Percentiles rank a stretch among this genome's conserved stretches.
Evolutionary conservation across 2,888 invertebrate species (phyloP).

Genomic region (Parnassius apollo): DNA sequence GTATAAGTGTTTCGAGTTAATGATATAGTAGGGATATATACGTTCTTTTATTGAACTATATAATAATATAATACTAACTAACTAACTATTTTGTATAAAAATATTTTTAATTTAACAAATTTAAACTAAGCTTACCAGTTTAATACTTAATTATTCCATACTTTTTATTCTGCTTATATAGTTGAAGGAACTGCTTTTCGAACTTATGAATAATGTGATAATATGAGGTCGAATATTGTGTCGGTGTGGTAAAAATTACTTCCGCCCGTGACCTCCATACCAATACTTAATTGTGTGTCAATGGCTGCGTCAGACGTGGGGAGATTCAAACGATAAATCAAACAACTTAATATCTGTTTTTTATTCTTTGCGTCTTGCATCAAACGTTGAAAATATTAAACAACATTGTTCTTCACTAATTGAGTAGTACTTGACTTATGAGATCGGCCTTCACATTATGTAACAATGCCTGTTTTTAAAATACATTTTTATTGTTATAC

Average conservation of each 20-base stretch:
- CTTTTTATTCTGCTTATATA: neutral
- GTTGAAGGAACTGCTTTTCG: neutral
- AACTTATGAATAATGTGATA: slow-evolving; percentile 6
- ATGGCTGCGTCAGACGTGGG: slow-evolving; percentile 26
- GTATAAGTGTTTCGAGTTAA: too few species aligned
- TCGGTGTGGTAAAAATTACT: slow-evolving; percentile 29
- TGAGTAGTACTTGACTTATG: slow-evolving; percentile 20
- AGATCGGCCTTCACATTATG: slow-evolving; percentile 14
- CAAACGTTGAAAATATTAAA: slow-evolving; percentile 7
- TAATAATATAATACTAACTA: too few species aligned
- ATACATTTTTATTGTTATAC: slow-evolving; percentile 1
- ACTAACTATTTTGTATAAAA: too few species aligned
- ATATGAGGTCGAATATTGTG: slow-evolving; percentile 13
- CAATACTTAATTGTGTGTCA: slow-evolving; percentile 33
- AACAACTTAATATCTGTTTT: slow-evolving; percentile 8
- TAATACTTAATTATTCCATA: too few species aligned
- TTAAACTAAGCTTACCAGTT: too few species aligned
- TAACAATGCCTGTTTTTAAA: slow-evolving; percentile 15
- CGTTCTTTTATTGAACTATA: too few species aligned
- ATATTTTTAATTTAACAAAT: too few species aligned
- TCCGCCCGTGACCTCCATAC: slow-evolving; percentile 36
- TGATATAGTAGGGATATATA: too few species aligned
- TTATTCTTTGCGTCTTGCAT: slow-evolving; percentile 7
- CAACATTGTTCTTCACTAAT: slow-evolving; percentile 19
- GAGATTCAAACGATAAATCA: slow-evolving; percentile 18